Conservation (phyloP, 2,888 invertebrate species). For the Tetranychus truncatus region DNA sequence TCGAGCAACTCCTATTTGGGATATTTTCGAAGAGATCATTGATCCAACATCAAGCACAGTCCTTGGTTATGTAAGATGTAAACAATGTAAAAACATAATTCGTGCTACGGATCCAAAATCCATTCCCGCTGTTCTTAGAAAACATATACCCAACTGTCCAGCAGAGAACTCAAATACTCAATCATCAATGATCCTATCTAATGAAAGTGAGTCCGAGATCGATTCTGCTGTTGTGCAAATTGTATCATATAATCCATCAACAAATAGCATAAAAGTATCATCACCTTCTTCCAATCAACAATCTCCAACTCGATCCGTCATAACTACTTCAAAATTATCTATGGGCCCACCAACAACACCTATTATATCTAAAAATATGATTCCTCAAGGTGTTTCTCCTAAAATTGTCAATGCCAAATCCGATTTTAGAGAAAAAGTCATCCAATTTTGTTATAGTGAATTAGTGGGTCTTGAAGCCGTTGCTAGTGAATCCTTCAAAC, state of each 20-base stretch:
- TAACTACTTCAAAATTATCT: not conserved
- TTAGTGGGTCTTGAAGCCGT: constrained; percentile 16
- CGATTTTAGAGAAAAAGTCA: constrained; percentile 16
- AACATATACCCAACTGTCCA: constrained; percentile 9
- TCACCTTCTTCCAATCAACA: not conserved
- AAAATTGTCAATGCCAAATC: constrained; percentile 15
- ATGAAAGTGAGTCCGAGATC: not conserved
- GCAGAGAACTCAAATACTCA: not conserved
- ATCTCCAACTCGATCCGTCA: constrained; percentile 7
- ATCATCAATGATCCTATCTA: not conserved
- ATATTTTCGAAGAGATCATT: constrained; percentile 9
- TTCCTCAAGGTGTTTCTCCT: not conserved
- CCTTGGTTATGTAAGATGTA: constrained; percentile 9
- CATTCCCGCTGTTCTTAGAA: not conserved
- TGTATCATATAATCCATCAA: constrained; percentile 2
- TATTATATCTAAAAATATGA: not conserved
- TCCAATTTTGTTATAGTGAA: constrained; percentile 19
- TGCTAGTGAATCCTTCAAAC: constrained; percentile 18
- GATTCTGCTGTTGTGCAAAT: not conserved
- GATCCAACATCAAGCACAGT: constrained; percentile 2
- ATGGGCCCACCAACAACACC: not conserved
- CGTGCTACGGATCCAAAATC: constrained; percentile 9
- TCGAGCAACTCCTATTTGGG: constrained; percentile 12
- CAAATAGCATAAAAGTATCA: too few species aligned
- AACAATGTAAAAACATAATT: constrained; percentile 9